These are phyloP conservation scores for Parazoanthus atlanticus DNA, from an alignment of 92 coral and sea anemone species.

Conservation along the genomic window DNA sequence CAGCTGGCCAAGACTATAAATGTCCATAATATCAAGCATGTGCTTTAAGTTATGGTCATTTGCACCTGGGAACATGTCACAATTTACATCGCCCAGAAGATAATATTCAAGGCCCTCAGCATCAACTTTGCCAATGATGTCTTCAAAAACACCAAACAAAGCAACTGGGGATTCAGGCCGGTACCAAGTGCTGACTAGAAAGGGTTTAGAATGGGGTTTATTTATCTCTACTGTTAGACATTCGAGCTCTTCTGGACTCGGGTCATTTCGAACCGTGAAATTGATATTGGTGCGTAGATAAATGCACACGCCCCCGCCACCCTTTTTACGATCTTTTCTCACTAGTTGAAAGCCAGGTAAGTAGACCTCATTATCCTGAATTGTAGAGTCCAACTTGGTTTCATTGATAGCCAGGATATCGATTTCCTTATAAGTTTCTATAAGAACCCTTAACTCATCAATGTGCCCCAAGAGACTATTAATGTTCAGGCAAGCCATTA, in stretches of 20 bases:
- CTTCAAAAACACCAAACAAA: slow-evolving; percentile 1
- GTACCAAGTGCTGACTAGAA: slow-evolving; percentile 3
- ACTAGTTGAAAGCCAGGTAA: slow-evolving; percentile 41
- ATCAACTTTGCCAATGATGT: slow-evolving; percentile 11
- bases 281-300: slow-evolving; percentile 31
- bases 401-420: slow-evolving; percentile 42
- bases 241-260: slow-evolving; percentile 30
- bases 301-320: slow-evolving; percentile 50
- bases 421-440: neutral
- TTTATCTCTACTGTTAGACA: slow-evolving; percentile 13
- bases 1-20: neutral
- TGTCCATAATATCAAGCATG: neutral
- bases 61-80: too few relatives aligned
- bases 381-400: slow-evolving; percentile 30
- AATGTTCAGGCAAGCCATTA: slow-evolving; percentile 46
- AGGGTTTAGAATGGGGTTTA: slow-evolving; percentile 4
- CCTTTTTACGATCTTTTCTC: slow-evolving; percentile 32
- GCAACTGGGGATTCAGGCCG: neutral
- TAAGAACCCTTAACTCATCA: slow-evolving; percentile 38
- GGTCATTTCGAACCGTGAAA: slow-evolving; percentile 30
- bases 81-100: neutral
- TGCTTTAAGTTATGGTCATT: neutral
- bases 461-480: slow-evolving; percentile 46
- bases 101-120: neutral
- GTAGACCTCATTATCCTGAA: slow-evolving; percentile 25